These are phyloP conservation scores for Pheosia gnoma DNA, from an alignment of 2,888 invertebrate species.

Conservation along the genomic window DNA sequence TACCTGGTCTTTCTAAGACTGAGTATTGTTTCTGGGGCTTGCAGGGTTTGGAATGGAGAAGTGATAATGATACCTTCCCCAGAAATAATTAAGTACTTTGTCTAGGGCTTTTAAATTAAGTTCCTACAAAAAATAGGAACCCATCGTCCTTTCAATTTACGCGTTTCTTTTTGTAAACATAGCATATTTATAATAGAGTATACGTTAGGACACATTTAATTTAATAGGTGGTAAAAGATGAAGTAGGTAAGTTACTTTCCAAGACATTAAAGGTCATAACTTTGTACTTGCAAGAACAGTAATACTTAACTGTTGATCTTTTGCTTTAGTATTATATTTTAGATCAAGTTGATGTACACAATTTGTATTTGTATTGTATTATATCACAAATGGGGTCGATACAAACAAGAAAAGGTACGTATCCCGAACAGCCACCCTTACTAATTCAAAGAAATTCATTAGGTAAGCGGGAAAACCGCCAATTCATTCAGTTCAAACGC, in stretches of 20 bases:
- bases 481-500: constrained; percentile 19
- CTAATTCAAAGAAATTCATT: constrained; percentile 8
- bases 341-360: neutral
- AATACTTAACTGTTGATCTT: neutral
- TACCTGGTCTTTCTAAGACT: too few relatives aligned
- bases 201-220: neutral
- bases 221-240: neutral
- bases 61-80: too few relatives aligned
- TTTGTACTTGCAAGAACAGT: neutral
- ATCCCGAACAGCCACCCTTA: neutral
- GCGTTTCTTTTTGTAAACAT: neutral
- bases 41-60: too few relatives aligned
- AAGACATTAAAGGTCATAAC: neutral
- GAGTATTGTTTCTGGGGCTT: too few relatives aligned
- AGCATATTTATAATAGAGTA: neutral
- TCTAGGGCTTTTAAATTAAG: neutral
- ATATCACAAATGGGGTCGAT: neutral
- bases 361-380: neutral
- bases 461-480: constrained; percentile 11
- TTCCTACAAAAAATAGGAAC: neutral
- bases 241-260: neutral
- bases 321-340: neutral
- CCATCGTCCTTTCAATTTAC: neutral
- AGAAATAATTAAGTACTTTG: neutral
- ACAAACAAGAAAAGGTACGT: neutral